Evolutionary conservation across 2,888 invertebrate genomes (phyloP).

Genomic region (Lepidochitona cinerea): DNA sequence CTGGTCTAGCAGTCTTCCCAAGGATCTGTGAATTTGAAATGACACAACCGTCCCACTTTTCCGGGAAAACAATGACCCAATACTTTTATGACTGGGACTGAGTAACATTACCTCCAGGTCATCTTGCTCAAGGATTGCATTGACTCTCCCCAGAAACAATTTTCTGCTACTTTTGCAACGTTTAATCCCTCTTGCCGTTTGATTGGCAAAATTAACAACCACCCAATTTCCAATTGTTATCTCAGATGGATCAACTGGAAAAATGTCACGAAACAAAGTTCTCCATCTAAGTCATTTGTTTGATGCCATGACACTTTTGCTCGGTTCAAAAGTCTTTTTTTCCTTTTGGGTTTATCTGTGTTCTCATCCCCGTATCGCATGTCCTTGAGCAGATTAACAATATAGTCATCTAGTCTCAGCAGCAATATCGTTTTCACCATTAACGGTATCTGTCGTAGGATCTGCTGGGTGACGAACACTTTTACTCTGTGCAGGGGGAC

Average conservation of each 20-base stretch:
- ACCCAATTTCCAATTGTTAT: neutral
- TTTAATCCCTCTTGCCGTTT: neutral
- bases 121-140: neutral
- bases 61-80: neutral
- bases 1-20: neutral
- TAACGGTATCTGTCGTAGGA: too few species aligned
- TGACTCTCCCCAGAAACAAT: too few species aligned
- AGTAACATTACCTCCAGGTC: neutral
- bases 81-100: neutral
- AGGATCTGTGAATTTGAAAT: neutral
- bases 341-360: too few species aligned
- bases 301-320: neutral
- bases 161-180: too few species aligned
- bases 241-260: neutral
- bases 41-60: neutral
- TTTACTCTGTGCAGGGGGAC: too few species aligned
- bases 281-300: too few species aligned
- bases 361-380: neutral
- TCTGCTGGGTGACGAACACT: too few species aligned
- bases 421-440: neutral
- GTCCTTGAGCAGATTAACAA: neutral
- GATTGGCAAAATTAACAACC: neutral
- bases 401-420: neutral
- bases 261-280: too few species aligned
- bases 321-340: neutral